phyloP scores from a whole-genome alignment of 30 jellyfish, hydroid and myxozoan genomes.

The Hydractinia symbiolongicarpus region DNA sequence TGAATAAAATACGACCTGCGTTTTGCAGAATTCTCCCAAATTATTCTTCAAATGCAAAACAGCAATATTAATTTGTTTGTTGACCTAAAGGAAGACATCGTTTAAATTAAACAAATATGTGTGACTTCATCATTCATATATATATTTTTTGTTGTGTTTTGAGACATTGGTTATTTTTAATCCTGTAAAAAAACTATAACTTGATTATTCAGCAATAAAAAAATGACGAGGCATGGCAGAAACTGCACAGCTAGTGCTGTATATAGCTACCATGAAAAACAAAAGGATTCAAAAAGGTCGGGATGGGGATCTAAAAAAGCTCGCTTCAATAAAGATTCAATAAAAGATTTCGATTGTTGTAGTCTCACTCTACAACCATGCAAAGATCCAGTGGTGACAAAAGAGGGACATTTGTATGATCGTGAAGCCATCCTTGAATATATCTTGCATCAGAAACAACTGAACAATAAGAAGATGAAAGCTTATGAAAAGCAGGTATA shows the following conservation, averaged over 20 bases:
- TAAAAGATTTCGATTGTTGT: constrained; percentile 87
- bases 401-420: constrained; percentile 87
- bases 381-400: constrained; percentile 89
- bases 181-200: no score
- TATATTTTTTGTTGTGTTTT: no score
- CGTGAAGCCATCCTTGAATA: constrained; percentile 83
- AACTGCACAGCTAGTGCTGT: constrained; percentile 98
- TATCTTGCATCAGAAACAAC: constrained; percentile 79
- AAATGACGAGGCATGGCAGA: constrained; percentile 93
- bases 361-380: constrained; percentile 95
- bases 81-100: no score
- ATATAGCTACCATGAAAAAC: constrained; percentile 86
- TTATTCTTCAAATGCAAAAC: no score
- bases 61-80: no score
- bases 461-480: constrained; percentile 41
- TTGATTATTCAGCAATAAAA: no score
- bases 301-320: constrained; percentile 93
- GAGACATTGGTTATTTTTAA: no score
- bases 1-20: no score
- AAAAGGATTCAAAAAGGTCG: constrained; percentile 79
- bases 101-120: no score
- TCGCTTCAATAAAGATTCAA: constrained; percentile 85
- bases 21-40: no score
- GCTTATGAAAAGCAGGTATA: constrained; percentile 85
- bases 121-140: no score